phyloP scores from a whole-genome alignment of 1,140 invertebrate species.

The Plodia interpunctella region DNA sequence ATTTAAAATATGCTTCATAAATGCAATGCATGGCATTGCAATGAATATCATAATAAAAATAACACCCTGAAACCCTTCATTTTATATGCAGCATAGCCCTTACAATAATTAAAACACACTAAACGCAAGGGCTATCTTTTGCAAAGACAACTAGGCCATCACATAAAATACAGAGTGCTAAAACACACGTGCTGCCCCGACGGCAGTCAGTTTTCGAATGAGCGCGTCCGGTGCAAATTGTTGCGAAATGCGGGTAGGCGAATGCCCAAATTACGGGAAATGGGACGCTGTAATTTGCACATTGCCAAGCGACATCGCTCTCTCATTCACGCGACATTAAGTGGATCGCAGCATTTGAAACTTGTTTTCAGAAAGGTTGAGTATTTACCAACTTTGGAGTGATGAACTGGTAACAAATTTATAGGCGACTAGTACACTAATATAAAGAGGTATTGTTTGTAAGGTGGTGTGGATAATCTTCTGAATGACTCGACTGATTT shows the following conservation, averaged over 20 bases:
- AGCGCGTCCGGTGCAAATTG: conserved; percentile 55
- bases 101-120: conserved; percentile 8
- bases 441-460: too few relatives aligned
- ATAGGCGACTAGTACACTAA: too few relatives aligned
- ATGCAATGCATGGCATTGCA: too few relatives aligned
- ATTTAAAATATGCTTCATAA: too few relatives aligned
- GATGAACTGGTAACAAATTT: too few relatives aligned
- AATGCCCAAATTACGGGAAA: conserved; percentile 38
- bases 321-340: conserved; percentile 14
- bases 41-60: too few relatives aligned
- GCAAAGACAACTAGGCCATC: conserved; percentile 25
- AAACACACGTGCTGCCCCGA: conserved; percentile 47
- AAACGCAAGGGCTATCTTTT: conserved; percentile 24
- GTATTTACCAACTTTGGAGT: background rate
- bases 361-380: conserved; percentile 6
- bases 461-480: too few relatives aligned
- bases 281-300: conserved; percentile 40
- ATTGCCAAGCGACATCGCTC: conserved; percentile 19
- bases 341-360: conserved; percentile 3
- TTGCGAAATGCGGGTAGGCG: conserved; percentile 37
- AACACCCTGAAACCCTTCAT: too few relatives aligned
- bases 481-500: too few relatives aligned
- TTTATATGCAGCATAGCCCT: too few relatives aligned
- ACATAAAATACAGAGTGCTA: conserved; percentile 49
- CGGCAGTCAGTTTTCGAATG: conserved; percentile 33